Percentiles rank a stretch among this genome's conserved stretches.
Conservation (phyloP, 2,888 invertebrate genomes). For the Eueremaeus valkanovi region DNA sequence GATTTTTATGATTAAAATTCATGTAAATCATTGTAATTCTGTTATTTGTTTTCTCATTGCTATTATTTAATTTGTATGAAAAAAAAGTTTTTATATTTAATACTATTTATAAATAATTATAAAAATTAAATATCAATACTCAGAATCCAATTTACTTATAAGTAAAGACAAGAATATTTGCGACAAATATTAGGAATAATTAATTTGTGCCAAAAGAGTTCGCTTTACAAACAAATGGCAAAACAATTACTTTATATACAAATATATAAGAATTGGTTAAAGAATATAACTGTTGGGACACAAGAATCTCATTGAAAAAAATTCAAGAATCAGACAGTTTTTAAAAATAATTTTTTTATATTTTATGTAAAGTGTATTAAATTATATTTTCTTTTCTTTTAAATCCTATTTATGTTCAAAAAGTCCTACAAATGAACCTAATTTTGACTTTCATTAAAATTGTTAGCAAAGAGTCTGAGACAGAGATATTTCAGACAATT, state of each 20-base stretch:
- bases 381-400: background rate
- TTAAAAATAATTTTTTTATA: background rate
- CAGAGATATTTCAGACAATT: too few relatives aligned
- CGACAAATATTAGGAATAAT: background rate
- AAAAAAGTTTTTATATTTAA: background rate
- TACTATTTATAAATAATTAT: background rate
- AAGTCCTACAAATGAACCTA: too few relatives aligned
- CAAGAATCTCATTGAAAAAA: background rate
- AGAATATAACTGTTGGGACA: too few relatives aligned
- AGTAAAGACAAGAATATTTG: background rate
- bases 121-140: background rate
- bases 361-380: background rate
- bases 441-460: too few relatives aligned
- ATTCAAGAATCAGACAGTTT: background rate
- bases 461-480: too few relatives aligned
- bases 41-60: background rate
- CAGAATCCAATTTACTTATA: background rate
- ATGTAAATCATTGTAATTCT: background rate
- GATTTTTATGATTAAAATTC: too few relatives aligned
- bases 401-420: too few relatives aligned
- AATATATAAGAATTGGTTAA: background rate
- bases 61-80: background rate
- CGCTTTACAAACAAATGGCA: background rate
- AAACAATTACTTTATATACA: background rate
- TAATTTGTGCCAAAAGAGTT: background rate